These are phyloP conservation scores for Morinoia aosen DNA, from an alignment of 2,888 invertebrate genomes.

Conservation along the genomic window DNA sequence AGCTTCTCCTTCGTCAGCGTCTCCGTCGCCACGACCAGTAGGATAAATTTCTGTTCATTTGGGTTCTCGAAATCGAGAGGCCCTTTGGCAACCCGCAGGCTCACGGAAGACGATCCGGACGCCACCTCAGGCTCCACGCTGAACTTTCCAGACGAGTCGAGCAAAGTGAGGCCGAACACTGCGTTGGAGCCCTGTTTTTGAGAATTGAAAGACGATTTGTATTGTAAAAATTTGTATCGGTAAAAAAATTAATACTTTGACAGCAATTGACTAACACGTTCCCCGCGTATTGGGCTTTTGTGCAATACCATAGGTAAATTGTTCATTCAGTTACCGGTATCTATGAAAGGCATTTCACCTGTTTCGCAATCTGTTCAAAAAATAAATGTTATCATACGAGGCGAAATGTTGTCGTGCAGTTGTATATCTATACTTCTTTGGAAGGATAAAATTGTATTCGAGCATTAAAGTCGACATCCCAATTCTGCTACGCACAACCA, in stretches of 20 bases:
- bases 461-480: no score
- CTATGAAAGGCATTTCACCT: no score
- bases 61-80: conserved; percentile 91
- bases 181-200: conserved; percentile 83
- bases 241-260: not conserved
- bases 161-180: conserved; percentile 83
- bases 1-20: conserved; percentile 82
- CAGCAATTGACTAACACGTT: conserved; percentile 69
- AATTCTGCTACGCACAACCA: no score
- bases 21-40: conserved; percentile 88
- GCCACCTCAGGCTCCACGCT: conserved; percentile 86
- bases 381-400: no score
- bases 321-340: no score
- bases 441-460: no score
- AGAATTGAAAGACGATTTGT: no score
- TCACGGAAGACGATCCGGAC: conserved; percentile 85
- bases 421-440: no score
- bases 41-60: conserved; percentile 90
- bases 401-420: no score
- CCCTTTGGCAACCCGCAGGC: conserved; percentile 84
- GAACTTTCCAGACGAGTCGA: conserved; percentile 85
- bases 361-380: no score
- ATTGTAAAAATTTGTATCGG: not conserved
- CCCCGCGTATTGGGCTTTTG: no score
- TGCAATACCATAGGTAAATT: no score